Conservation (phyloP, 2,113 vertebrate genomes). For the Cephalopterus ornatus region DNA sequence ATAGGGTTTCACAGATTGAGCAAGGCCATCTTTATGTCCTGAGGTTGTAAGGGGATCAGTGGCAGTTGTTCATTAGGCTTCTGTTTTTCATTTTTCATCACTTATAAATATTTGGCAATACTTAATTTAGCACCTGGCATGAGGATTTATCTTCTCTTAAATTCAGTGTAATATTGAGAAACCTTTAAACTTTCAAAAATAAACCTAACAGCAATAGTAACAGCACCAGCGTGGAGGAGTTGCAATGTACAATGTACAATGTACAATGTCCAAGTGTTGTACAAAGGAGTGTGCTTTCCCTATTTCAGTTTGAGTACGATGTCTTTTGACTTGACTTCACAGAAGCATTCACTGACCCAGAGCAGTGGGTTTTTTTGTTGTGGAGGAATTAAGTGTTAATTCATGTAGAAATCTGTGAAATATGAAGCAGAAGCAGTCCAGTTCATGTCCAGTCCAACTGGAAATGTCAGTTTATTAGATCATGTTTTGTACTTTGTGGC, state of each 20-base stretch:
- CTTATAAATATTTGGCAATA: not conserved
- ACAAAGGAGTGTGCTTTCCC: not conserved
- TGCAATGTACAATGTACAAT: no score
- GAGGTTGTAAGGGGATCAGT: not conserved
- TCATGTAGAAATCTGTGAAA: constrained; percentile 53
- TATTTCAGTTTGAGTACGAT: not conserved
- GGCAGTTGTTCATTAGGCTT: not conserved
- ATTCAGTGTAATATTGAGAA: not conserved
- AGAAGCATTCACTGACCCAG: not conserved
- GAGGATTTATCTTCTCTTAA: not conserved
- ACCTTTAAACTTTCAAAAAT: not conserved
- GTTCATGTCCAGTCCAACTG: not conserved
- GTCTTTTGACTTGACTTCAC: constrained; percentile 10
- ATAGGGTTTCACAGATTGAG: not conserved
- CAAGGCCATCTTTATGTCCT: not conserved
- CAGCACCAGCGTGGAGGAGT: not conserved
- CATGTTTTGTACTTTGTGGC: not conserved
- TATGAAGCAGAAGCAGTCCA: not conserved
- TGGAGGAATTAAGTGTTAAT: not conserved
- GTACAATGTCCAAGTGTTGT: not conserved
- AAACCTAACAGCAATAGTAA: not conserved
- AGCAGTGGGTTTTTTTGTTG: not conserved
- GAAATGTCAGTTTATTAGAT: not conserved
- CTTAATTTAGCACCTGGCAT: not conserved
- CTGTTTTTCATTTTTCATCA: not conserved